Percentiles rank a stretch among this genome's conserved stretches.
Conservation (phyloP, 2,113 vertebrate species). For the Gallinago media region DNA sequence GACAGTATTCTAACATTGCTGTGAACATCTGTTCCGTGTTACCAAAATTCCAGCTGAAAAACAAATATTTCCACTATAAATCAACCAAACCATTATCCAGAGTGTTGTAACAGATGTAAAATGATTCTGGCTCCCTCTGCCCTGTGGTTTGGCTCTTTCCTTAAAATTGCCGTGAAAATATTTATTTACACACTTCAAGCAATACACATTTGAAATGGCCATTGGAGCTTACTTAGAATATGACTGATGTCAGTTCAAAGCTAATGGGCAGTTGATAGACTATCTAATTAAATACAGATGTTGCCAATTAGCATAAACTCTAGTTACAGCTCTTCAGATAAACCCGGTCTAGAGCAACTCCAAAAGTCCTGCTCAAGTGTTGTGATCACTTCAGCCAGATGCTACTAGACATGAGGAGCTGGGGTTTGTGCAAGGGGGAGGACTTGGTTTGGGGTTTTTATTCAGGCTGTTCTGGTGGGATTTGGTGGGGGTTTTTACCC, state of each 20-base stretch:
- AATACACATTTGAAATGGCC: conserved; percentile 17
- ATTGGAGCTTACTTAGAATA: background rate
- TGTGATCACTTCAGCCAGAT: background rate
- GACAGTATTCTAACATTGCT: conserved; percentile 18
- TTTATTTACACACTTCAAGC: conserved; percentile 68
- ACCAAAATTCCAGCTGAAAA: conserved; percentile 64
- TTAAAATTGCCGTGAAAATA: conserved; percentile 47
- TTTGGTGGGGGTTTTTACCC: background rate
- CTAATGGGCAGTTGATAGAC: conserved; percentile 25
- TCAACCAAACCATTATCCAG: conserved; percentile 25
- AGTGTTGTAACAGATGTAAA: conserved; percentile 48
- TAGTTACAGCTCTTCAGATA: conserved; percentile 63
- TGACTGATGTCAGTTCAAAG: background rate
- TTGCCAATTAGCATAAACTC: conserved; percentile 54
- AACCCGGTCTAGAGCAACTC: conserved; percentile 43
- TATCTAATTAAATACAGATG: conserved; percentile 38
- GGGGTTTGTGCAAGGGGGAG: background rate
- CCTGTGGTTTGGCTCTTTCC: conserved; percentile 27
- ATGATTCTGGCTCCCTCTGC: conserved; percentile 21
- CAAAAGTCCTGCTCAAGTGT: background rate
- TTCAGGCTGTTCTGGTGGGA: background rate
- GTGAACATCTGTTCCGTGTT: conserved; percentile 70
- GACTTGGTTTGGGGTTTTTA: background rate
- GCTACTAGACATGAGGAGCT: background rate
- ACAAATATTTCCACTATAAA: conserved; percentile 66